Base-by-base conservation (phyloP, 1,140 invertebrate genomes). In the Drosophila setifemur region DNA sequence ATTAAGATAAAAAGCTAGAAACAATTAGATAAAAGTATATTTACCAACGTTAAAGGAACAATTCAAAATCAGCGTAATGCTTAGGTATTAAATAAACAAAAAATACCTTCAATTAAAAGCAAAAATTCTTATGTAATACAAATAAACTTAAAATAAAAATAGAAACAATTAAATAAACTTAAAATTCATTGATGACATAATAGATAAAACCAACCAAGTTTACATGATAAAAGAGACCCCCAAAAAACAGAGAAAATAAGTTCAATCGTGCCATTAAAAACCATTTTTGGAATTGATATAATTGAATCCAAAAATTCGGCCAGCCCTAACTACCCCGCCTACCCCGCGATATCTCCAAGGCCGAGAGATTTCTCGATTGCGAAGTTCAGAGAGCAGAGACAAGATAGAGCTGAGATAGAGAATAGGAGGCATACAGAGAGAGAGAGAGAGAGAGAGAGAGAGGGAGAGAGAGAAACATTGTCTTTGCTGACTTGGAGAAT, bases 401-500 rank as follows among this genome's bases (percentile, higher is more conserved):
- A n/a, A n/a, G n/a, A n/a, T n/a, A n/a, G n/a, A n/a, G n/a, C n/a
- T n/a, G n/a, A n/a, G n/a, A 8, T 14, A 39, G 35, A 19, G 14
- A 18, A 8, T 16, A 37, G n/a, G n/a, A n/a, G n/a, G n/a, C n/a
- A n/a, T n/a, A n/a, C n/a, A n/a, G n/a, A n/a, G 18, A 29, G 19
- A 45, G 16, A 40, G 33, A 33, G 28, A 35, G 16, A 55, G 19
- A 21, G 14, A 5, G 14, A 14, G 33, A 48, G 23, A 37, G 12
- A 31, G 4, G 23, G 26, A 28, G 21, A 26, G 11, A 21, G 21
- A 16, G 19, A 40, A 18, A 29, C 7, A 16, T 35, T 43, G 35
- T 31, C 71, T 86, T 81, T 60, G 75, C 82, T 72, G 55, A 86
- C 66, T 74, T 73, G 52, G 69, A 47, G 26, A 63, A 47, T 55